phyloP scores from a whole-genome alignment of 1,140 invertebrate species.

The Musca vetustissima region DNA sequence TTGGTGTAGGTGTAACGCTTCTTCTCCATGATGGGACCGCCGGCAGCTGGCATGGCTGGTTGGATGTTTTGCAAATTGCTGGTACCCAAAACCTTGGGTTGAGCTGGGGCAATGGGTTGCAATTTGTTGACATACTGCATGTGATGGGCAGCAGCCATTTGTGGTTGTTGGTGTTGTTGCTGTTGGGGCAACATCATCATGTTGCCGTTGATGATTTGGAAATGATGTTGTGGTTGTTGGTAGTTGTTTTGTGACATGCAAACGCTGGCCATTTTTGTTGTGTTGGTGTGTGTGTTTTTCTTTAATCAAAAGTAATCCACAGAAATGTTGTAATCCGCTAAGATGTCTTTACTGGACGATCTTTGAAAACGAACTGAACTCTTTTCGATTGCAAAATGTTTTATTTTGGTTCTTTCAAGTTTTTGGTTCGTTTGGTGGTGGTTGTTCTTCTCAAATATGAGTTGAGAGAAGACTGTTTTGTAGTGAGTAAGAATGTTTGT shows the following conservation, averaged over 20 bases:
- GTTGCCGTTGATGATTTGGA: conserved; percentile 45
- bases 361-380: conserved; percentile 5
- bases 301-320: conserved; percentile 16
- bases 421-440: conserved; percentile 3
- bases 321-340: not conserved
- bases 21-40: conserved; percentile 59
- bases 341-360: conserved; percentile 8
- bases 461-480: conserved; percentile 28
- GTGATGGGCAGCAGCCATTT: conserved; percentile 34
- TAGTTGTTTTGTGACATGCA: conserved; percentile 44
- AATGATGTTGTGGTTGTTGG: conserved; percentile 42
- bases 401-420: not conserved
- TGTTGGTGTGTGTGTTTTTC: not conserved
- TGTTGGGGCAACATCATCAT: conserved; percentile 38
- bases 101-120: conserved; percentile 46
- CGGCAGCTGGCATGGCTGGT: conserved; percentile 28
- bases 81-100: conserved; percentile 49
- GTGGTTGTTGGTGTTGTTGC: conserved; percentile 34
- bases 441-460: conserved; percentile 29
- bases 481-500: not conserved
- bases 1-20: conserved; percentile 70
- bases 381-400: conserved; percentile 8
- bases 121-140: conserved; percentile 39
- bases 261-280: conserved; percentile 44
- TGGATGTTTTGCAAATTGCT: conserved; percentile 52